Conservation (phyloP, 2,797 vertebrate species). For the Spinibarbus caldwelli region DNA sequence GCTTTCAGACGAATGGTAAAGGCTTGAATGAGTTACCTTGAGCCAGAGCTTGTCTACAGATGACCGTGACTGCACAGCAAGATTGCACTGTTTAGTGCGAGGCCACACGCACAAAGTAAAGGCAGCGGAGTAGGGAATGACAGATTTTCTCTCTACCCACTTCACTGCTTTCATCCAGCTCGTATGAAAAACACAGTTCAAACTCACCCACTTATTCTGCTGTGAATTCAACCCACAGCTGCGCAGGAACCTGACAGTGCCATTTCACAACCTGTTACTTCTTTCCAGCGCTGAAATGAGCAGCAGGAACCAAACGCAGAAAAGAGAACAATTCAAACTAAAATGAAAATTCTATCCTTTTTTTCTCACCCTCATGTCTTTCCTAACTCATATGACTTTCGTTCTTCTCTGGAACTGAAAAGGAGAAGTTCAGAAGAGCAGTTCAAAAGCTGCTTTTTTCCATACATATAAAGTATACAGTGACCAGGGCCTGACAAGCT, state of each 20-base stretch:
- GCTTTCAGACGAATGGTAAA: slow-evolving; percentile 16
- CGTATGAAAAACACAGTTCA: slow-evolving; percentile 38
- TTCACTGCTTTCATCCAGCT: slow-evolving; percentile 49
- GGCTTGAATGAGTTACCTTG: slow-evolving; percentile 26
- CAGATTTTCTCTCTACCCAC: slow-evolving; percentile 51
- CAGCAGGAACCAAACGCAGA: not conserved
- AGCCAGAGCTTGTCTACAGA: slow-evolving; percentile 21
- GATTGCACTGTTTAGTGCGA: slow-evolving; percentile 11
- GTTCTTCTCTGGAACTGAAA: not conserved
- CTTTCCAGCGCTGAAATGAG: slow-evolving; percentile 1
- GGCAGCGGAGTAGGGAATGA: slow-evolving; percentile 33
- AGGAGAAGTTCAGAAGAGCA: not conserved
- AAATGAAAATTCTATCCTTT: not conserved
- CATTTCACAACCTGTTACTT: slow-evolving; percentile 32
- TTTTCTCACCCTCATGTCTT: not conserved
- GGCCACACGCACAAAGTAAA: slow-evolving; percentile 17
- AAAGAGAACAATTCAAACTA: not conserved
- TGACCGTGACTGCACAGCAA: slow-evolving; percentile 17
- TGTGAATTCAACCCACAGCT: slow-evolving; percentile 13
- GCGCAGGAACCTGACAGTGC: not conserved
- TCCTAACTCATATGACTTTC: not conserved
- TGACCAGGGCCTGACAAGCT: not conserved
- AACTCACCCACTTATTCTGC: slow-evolving; percentile 23
- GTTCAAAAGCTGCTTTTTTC: not conserved
- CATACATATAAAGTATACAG: not conserved